Evolutionary conservation across 2,113 vertebrate species (phyloP).

Genomic region (Puntigrus tetrazona): DNA sequence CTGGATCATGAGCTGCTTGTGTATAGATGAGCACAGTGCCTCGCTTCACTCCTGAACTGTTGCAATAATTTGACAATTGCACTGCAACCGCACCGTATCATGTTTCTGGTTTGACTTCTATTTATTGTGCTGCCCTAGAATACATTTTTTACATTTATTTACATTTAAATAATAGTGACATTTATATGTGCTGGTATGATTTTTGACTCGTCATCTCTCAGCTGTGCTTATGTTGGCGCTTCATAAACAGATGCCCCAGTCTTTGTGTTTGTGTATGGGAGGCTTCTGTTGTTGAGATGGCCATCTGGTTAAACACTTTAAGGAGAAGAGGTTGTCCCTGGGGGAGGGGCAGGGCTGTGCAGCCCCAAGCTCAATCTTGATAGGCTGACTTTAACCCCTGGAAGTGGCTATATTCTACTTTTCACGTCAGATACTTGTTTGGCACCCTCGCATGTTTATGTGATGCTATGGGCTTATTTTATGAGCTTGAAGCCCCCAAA

Average conservation of each 20-base stretch:
- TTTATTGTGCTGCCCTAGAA: not conserved
- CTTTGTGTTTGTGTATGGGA: slow-evolving; percentile 46
- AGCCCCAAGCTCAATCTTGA: slow-evolving; percentile 12
- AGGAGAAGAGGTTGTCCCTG: slow-evolving; percentile 33
- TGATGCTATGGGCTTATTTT: not conserved
- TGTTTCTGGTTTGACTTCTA: not conserved
- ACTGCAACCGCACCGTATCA: not conserved
- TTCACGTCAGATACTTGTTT: slow-evolving; percentile 2
- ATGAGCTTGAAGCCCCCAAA: not conserved
- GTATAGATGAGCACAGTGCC: not conserved
- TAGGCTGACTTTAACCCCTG: slow-evolving; percentile 28
- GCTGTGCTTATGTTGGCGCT: slow-evolving; percentile 34
- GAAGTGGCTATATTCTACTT: slow-evolving; percentile 15
- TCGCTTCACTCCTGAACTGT: not conserved
- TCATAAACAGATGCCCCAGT: slow-evolving; percentile 42
- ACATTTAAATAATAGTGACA: not conserved
- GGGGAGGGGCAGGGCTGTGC: slow-evolving; percentile 19
- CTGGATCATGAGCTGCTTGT: not conserved
- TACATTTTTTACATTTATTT: not conserved
- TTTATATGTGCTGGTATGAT: slow-evolving; percentile 7
- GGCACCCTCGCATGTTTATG: not conserved
- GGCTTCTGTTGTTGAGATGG: slow-evolving; percentile 46
- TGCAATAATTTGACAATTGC: not conserved
- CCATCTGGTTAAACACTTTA: slow-evolving; percentile 58
- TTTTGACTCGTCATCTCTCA: slow-evolving; percentile 12